These are phyloP conservation scores for Drosophila melanica DNA, from an alignment of 1,140 invertebrate species.

Conservation along the genomic window DNA sequence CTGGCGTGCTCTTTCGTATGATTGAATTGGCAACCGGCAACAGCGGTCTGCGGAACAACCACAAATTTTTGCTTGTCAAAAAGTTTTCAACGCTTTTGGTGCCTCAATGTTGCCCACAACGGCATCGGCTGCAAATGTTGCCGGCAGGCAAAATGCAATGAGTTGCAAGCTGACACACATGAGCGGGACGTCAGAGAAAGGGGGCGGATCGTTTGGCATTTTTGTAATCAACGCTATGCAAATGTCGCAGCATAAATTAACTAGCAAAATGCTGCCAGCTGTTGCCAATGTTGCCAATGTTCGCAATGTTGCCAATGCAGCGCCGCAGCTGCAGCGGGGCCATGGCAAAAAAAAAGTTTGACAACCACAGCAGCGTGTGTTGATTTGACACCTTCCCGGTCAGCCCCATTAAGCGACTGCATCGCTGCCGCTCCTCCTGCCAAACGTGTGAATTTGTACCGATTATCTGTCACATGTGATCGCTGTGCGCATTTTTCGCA, in stretches of 20 bases:
- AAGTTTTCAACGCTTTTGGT: slow-evolving; percentile 63
- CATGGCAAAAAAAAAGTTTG: slow-evolving; percentile 43
- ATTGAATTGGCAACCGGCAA: slow-evolving; percentile 75
- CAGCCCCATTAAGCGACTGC: slow-evolving; percentile 29
- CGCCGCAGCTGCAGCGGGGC: slow-evolving; percentile 33
- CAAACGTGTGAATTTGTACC: slow-evolving; percentile 37
- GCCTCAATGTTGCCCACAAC: slow-evolving; percentile 38
- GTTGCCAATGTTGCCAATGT: slow-evolving; percentile 30
- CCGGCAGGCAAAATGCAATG: slow-evolving; percentile 36
- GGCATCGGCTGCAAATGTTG: slow-evolving; percentile 33
- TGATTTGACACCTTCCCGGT: slow-evolving; percentile 72
- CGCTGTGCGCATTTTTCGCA: slow-evolving; percentile 44
- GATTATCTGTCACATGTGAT: slow-evolving; percentile 55
- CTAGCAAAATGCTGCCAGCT: slow-evolving; percentile 49
- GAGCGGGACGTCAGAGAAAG: slow-evolving; percentile 13
- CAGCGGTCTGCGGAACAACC: slow-evolving; percentile 14
- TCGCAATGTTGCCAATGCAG: slow-evolving; percentile 40
- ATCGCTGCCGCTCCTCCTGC: slow-evolving; percentile 18
- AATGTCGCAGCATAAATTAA: slow-evolving; percentile 79
- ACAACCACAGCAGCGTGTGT: slow-evolving; percentile 58
- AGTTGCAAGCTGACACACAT: slow-evolving; percentile 31
- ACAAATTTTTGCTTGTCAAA: slow-evolving; percentile 74
- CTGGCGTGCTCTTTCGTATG: slow-evolving; percentile 74
- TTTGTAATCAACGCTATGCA: slow-evolving; percentile 80
- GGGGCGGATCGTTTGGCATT: slow-evolving; percentile 65